Percentiles rank a stretch among this genome's conserved stretches.
Conservation (phyloP, 2,113 vertebrate genomes). For the Prinia subflava region DNA sequence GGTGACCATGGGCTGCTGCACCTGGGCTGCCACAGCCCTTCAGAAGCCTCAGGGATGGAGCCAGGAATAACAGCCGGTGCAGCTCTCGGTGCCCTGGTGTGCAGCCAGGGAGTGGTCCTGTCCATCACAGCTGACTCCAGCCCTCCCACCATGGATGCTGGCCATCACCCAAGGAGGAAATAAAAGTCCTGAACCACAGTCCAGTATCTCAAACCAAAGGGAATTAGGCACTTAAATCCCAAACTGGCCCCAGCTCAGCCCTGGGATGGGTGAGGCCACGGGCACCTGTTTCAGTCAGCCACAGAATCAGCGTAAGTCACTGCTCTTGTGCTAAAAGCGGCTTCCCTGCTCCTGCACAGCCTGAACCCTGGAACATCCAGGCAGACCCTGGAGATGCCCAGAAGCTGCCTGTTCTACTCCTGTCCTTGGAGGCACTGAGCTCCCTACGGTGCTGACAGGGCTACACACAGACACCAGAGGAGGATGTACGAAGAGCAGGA, state of each 20-base stretch:
- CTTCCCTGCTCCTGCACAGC: neutral
- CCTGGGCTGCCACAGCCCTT: neutral
- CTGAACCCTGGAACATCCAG: neutral
- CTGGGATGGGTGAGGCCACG: accelerated
- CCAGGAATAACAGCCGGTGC: accelerated
- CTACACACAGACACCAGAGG: accelerated
- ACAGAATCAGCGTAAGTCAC: neutral
- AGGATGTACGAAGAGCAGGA: neutral
- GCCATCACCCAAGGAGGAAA: neutral
- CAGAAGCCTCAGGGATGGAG: neutral
- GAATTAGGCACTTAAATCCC: neutral
- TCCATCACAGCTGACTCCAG: accelerated
- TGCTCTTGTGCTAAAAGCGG: accelerated
- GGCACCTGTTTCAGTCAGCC: neutral
- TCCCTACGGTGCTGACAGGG: neutral
- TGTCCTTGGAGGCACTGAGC: neutral
- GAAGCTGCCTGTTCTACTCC: neutral
- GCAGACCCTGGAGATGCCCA: neutral
- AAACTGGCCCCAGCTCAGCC: neutral
- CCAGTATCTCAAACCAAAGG: neutral
- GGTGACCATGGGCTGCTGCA: neutral
- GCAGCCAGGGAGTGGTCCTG: neutral
- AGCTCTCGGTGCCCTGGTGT: accelerated
- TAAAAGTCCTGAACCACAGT: neutral
- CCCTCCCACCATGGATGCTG: accelerated